Evolutionary conservation across 2,888 invertebrate genomes (phyloP), one percentile per base, ranked within the genome.

Genomic region (Drosophila quinaria): DNA sequence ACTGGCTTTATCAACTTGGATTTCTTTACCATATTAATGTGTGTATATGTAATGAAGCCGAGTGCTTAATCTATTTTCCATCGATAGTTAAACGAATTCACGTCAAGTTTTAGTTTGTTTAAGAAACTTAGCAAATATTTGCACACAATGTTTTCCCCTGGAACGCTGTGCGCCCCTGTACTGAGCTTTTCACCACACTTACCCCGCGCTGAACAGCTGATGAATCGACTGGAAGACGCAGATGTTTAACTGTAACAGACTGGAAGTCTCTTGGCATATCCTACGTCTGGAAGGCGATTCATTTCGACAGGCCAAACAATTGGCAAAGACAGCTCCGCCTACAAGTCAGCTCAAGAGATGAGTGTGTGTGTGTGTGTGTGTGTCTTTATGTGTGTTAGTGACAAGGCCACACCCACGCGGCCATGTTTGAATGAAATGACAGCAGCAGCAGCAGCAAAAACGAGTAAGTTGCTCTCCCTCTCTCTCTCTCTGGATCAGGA

Each of bases 331-430:
- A 71, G 90, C 86, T 89, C 86, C 86, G 90, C 86, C 86, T 75
- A 87, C 86, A 70, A 44, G 46, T 58, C 37, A 50, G 55, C 49
- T 50, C 39, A 49, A 60, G 44, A 55, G 46, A 42, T 51, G 39
- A 54, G 41, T 56, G 49, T 47, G 65, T 55, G 61, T 46, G 29
- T 46, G 35, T 19, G 19, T 46, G 56, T 55, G 47, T 22, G 31
- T 46, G 59, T 55, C 9, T 52, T 50, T 17, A 0, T 33, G 1
- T 35, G 68, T 72, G 49, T 60, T 55, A 22, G 68, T 65, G 63
- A 59, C 76, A 77, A 90, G 80, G 90, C 92, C 92, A 92, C 92
- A 91, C 92, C 92, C 90, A 90, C 92, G 92, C 92, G 89, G 92
- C 92, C 92, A 92, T 92, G 83, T 92, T 84, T 91, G 89, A 86